Percentiles rank a stretch among this genome's conserved stretches.
Evolutionary conservation across 2,797 vertebrate species (phyloP).

Genomic region (Gorsachius magnificus): DNA sequence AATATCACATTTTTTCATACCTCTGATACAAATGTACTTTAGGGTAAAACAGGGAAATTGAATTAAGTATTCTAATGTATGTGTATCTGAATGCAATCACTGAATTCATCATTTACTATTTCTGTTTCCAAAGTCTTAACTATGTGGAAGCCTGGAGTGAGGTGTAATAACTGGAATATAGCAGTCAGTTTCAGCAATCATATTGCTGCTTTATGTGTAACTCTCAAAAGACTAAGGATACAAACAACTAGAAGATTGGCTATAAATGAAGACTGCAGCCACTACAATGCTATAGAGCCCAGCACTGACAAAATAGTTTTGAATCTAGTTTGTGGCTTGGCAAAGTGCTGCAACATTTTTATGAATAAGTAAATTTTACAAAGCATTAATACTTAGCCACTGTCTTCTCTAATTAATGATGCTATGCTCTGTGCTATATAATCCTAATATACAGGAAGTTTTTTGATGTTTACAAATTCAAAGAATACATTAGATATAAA

Average conservation of each 20-base stretch:
- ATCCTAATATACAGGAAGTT: neutral
- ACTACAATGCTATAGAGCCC: neutral
- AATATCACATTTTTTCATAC: neutral
- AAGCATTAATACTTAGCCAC: neutral
- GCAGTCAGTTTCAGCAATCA: neutral
- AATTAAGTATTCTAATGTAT: neutral
- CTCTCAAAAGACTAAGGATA: neutral
- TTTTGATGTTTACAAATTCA: neutral
- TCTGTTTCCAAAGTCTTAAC: neutral
- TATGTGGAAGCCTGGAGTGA: neutral
- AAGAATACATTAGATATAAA: neutral
- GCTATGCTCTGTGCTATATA: neutral
- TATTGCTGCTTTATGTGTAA: neutral
- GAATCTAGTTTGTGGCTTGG: neutral
- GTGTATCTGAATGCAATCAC: neutral
- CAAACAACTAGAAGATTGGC: neutral
- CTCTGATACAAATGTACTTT: neutral
- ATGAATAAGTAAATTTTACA: neutral
- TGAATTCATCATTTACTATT: neutral
- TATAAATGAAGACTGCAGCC: neutral
- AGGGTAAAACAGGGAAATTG: neutral
- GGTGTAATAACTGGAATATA: neutral
- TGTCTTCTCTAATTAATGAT: neutral
- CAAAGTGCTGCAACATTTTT: neutral
- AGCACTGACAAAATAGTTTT: neutral